These are phyloP conservation scores for Apoderus coryli DNA, from an alignment of 2,888 invertebrate species.

Conservation along the genomic window DNA sequence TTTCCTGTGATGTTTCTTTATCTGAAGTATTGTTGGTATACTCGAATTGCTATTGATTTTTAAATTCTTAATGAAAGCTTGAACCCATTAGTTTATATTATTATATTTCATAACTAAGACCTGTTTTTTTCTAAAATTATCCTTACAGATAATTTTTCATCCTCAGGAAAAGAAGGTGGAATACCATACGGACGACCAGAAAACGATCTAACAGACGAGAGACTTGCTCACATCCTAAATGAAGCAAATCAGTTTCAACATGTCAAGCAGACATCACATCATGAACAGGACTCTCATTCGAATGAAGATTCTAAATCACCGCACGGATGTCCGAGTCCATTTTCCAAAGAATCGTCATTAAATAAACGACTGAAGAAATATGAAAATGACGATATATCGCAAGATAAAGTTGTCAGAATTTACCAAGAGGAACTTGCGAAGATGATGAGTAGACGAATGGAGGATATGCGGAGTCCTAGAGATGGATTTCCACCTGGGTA, in stretches of 20 bases:
- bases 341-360: slow-evolving; percentile 58
- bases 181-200: slow-evolving; percentile 67
- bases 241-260: slow-evolving; percentile 70
- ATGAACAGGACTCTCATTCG: slow-evolving; percentile 44
- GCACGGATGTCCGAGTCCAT: slow-evolving; percentile 67
- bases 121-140: slow-evolving; percentile 13
- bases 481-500: slow-evolving; percentile 73
- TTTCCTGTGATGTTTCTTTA: no score
- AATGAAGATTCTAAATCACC: slow-evolving; percentile 73
- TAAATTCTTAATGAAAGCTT: no score
- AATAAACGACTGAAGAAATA: slow-evolving; percentile 70
- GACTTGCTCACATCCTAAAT: slow-evolving; percentile 83
- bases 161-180: slow-evolving; percentile 65
- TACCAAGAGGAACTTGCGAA: slow-evolving; percentile 92
- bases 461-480: slow-evolving; percentile 58
- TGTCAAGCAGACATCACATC: slow-evolving; percentile 44
- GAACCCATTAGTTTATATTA: no score
- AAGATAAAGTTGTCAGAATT: slow-evolving; percentile 88
- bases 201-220: slow-evolving; percentile 71
- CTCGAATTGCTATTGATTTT: no score
- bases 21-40: no score
- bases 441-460: slow-evolving; percentile 67
- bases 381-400: slow-evolving; percentile 89
- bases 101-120: no score
- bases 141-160: slow-evolving; percentile 35